Evolutionary conservation across 2,113 vertebrate genomes (phyloP), one percentile per base, ranked within the genome.

Genomic region (Speoplatyrhinus poulsoni): DNA sequence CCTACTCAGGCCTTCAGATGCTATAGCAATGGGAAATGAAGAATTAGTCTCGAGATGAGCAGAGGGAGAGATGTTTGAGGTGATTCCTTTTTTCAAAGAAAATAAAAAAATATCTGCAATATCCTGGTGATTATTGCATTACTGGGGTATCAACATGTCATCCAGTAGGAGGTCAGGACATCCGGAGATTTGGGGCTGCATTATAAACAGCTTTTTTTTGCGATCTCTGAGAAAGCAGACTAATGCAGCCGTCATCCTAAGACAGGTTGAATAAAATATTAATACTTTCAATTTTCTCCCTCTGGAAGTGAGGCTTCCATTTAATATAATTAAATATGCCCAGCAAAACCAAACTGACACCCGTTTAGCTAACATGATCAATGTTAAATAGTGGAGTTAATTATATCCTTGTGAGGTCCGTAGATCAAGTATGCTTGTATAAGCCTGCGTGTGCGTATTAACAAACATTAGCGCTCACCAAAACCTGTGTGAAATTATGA

Each of bases 81-180:
- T 89, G 83, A 89, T 88, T 77, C 69, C 80, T 86, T 85, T 62
- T 88, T 89, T 85, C 86, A 89, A 88, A 90, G 86, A 88, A 83
- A 88, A 90, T 88, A 82, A 84, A 91, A 88, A 88, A 86, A 70
- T 70, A 65, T 76, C 82, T 58, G 79, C 82, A 81, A 79, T 85
- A 84, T 83, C 82, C 82, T 75, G 68, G 81, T 83, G 82, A 89
- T 90, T 87, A 82, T 88, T 85, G 87, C 86, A 91, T 91, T 90
- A 91, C 73, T 67, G 46, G 75, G 36, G 79, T 88, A 88, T 89
- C 84, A 78, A 85, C 85, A 82, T 78, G 87, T 82, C 87, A 86
- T 90, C 87, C 83, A 82, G 87, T 88, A 65, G 77, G 70, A 75
- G 77, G 78, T 72, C 77, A 3, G 72, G 62, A 66, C 46, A 70